phyloP scores from a whole-genome alignment of 2,113 vertebrate genomes.

The Oreocharis arfaki region DNA sequence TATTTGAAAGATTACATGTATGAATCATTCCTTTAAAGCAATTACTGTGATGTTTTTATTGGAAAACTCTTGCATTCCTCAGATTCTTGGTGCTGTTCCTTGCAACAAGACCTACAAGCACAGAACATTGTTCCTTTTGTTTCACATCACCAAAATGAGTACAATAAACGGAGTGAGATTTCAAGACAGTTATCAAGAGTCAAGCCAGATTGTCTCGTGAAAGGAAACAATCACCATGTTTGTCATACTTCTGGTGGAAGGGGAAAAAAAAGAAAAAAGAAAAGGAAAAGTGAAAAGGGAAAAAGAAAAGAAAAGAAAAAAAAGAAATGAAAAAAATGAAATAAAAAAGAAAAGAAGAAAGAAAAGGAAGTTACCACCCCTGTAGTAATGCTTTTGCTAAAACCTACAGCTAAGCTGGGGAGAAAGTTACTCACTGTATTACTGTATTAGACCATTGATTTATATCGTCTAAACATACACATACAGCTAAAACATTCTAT shows the following conservation, averaged over 20 bases:
- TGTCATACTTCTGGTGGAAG: background rate
- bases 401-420: background rate
- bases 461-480: background rate
- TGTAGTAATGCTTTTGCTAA: background rate
- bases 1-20: conserved; percentile 20
- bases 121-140: background rate
- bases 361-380: background rate
- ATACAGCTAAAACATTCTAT: background rate
- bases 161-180: background rate
- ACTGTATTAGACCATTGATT: background rate
- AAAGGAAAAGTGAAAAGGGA: accelerated
- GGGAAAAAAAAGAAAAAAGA: accelerated
- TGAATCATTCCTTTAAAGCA: conserved; percentile 9
- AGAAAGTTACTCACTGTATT: background rate
- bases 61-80: conserved; percentile 34
- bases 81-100: background rate
- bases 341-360: background rate
- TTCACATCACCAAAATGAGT: background rate
- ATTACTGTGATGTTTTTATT: conserved; percentile 38
- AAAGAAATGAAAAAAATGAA: too few relatives aligned
- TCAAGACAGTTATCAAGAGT: background rate
- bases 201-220: background rate
- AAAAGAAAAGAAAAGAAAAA: accelerated
- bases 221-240: background rate
- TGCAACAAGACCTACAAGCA: background rate